phyloP scores from a whole-genome alignment of 2,888 invertebrate species.

The Synanthedon myopaeformis region DNA sequence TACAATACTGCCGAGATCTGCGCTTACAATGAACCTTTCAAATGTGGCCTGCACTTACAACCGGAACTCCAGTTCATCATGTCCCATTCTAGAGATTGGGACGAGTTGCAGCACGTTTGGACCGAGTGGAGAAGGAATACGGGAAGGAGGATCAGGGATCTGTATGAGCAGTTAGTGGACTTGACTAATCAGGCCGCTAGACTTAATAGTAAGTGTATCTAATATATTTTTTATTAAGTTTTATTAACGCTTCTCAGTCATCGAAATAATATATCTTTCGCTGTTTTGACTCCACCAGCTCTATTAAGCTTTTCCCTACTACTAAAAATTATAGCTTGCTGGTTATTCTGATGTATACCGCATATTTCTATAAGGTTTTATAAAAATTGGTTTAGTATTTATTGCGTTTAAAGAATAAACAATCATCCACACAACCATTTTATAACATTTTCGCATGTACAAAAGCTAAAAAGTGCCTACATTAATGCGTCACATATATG shows the following conservation, averaged over 20 bases:
- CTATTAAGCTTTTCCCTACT: no score
- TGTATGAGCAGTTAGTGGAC: slow-evolving; percentile 83
- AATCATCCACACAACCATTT: no score
- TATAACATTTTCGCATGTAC: no score
- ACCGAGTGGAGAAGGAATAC: slow-evolving; percentile 90
- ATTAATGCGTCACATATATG: no score
- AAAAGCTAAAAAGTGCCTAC: no score
- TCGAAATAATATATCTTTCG: no score
- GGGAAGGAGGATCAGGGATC: slow-evolving; percentile 80
- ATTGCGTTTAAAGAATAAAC: no score
- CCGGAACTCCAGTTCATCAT: slow-evolving; percentile 83
- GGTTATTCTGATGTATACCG: no score
- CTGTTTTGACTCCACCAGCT: no score
- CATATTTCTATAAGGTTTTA: no score
- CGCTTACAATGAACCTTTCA: slow-evolving; percentile 85
- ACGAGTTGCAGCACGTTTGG: slow-evolving; percentile 90
- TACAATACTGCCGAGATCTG: slow-evolving; percentile 89
- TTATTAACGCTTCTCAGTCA: slow-evolving; percentile 73
- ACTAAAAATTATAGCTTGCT: no score
- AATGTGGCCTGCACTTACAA: slow-evolving; percentile 83
- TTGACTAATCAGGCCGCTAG: slow-evolving; percentile 84
- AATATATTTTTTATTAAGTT: slow-evolving; percentile 71
- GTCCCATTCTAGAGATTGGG: slow-evolving; percentile 84
- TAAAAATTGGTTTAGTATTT: no score
- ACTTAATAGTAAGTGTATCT: slow-evolving; percentile 77